Evolutionary conservation across 2,113 vertebrate genomes (phyloP), one percentile per base, ranked within the genome.

Genomic region (Astur gentilis): DNA sequence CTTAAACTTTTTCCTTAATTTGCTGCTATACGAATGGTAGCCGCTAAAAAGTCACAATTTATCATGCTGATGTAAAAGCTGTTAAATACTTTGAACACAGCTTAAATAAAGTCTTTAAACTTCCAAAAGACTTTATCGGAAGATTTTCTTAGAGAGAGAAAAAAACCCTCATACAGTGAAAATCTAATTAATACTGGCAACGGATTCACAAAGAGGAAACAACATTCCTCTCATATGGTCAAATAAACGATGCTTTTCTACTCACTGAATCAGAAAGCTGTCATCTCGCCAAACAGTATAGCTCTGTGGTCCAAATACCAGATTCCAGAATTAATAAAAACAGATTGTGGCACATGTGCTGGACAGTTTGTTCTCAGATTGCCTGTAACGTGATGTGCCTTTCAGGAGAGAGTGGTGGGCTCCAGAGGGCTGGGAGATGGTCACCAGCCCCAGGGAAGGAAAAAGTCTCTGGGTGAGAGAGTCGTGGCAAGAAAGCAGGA

Each of bases 341-440:
- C 85, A 90, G 85, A 93, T 13, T 96, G 83, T 86, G 62, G 79
- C 54, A 40, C 62, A 57, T 3, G 3, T 73, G 75, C 66, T 77
- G 78, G 44, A 92, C 85, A 92, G 27, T 70, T 93, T 96, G 57
- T 94, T 94, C 88, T 85, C 88, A 90, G 38, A 60, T 38, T 64
- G 66, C 36, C 32, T 91, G 29, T 57, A 70, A 86, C 4, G 0
- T 64, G 61, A 69, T 50, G 40, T 54, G 65, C 38, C 40, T 88
- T 60, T 80, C 36, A 42, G 4, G 17, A 34, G 61, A 45, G 34
- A 52, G 11, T 27, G n/a, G 8, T 52, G 54, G 23, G 66, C 54
- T 80, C 47, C 45, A 42, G 50, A 75, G n/a, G 31, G 34, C 17
- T 70, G 38, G 31, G 60, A 89, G 70, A 50, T 62, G 38, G 27